Percentiles rank a stretch among this genome's conserved stretches.
These are phyloP conservation scores for Epinephelus fuscoguttatus DNA, from an alignment of 2,113 vertebrate genomes.

Conservation along the genomic window DNA sequence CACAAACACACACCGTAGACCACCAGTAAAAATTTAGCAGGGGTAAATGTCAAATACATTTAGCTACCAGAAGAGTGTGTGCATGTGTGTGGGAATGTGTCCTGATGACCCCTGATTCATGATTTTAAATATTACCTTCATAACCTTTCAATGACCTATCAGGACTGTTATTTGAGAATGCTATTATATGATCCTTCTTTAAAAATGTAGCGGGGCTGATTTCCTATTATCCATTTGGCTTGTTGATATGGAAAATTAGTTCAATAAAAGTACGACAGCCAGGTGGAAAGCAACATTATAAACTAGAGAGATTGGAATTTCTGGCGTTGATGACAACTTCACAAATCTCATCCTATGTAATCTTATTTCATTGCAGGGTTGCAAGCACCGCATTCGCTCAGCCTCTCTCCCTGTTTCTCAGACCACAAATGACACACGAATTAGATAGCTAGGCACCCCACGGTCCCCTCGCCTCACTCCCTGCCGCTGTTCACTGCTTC, in stretches of 20 bases:
- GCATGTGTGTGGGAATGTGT: conserved; percentile 30
- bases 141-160: background rate
- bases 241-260: background rate
- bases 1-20: conserved; percentile 30
- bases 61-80: conserved; percentile 24
- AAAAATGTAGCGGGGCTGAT: background rate
- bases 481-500: too few relatives aligned
- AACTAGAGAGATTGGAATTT: too few relatives aligned
- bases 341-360: too few relatives aligned
- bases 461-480: too few relatives aligned
- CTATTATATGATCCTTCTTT: background rate
- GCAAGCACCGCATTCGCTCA: too few relatives aligned
- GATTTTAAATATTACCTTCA: background rate
- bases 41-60: conserved; percentile 54
- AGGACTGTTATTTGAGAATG: background rate
- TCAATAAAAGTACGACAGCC: background rate
- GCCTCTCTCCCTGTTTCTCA: too few relatives aligned
- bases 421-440: too few relatives aligned
- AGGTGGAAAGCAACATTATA: background rate
- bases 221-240: background rate
- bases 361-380: too few relatives aligned
- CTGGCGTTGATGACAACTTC: too few relatives aligned
- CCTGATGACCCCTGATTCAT: conserved; percentile 30
- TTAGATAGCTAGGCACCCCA: too few relatives aligned
- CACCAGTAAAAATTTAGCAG: conserved; percentile 2